Conservation (phyloP, 2,888 invertebrate species). For the Lycophotia porphyrea region DNA sequence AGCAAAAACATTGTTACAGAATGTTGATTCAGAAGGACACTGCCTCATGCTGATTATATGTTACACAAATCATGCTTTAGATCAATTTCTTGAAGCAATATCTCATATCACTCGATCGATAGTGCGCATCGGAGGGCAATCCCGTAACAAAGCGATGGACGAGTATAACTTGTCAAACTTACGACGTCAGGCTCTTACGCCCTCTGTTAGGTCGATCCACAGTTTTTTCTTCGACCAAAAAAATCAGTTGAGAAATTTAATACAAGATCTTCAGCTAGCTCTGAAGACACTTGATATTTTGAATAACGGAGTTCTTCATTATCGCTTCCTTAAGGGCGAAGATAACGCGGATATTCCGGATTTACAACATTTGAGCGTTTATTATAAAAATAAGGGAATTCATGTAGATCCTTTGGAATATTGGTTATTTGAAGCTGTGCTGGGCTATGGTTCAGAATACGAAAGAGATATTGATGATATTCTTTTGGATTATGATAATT, state of each 20-base stretch:
- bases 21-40: slow-evolving; percentile 73
- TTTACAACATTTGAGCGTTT: slow-evolving; percentile 59
- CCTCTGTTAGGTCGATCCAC: slow-evolving; percentile 35
- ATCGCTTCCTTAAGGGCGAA: slow-evolving; percentile 43
- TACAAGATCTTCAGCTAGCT: slow-evolving; percentile 68
- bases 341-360: slow-evolving; percentile 59
- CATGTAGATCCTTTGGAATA: slow-evolving; percentile 67
- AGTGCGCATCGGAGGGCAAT: slow-evolving; percentile 93
- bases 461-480: slow-evolving; percentile 53
- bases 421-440: slow-evolving; percentile 77
- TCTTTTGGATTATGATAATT: slow-evolving; percentile 54
- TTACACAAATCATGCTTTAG: slow-evolving; percentile 96
- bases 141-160: slow-evolving; percentile 87
- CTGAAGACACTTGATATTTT: slow-evolving; percentile 73
- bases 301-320: slow-evolving; percentile 73
- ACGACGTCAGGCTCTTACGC: slow-evolving; percentile 56
- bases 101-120: slow-evolving; percentile 90
- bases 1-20: slow-evolving; percentile 91
- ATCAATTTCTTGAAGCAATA: slow-evolving; percentile 94
- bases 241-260: slow-evolving; percentile 63
- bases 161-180: slow-evolving; percentile 84
- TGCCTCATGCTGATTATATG: slow-evolving; percentile 93
- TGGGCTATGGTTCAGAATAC: slow-evolving; percentile 52
- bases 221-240: slow-evolving; percentile 71
- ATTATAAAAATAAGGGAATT: slow-evolving; percentile 58